Conservation (phyloP, 2,888 invertebrate species). For the Stramonita haemastoma region DNA sequence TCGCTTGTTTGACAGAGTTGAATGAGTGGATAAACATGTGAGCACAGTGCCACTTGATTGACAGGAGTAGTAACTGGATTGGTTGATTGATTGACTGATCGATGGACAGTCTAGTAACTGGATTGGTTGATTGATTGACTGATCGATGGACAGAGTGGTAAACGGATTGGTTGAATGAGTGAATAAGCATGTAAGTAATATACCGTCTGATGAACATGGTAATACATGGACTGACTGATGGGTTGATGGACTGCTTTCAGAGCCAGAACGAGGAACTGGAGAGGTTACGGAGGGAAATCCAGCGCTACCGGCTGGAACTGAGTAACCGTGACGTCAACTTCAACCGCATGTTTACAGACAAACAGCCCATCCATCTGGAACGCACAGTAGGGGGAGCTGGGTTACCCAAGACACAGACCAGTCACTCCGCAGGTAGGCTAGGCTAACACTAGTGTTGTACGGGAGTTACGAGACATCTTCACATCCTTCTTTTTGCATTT, state of each 20-base stretch:
- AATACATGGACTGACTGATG: not conserved
- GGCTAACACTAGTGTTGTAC: too few relatives aligned
- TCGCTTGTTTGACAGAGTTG: not conserved
- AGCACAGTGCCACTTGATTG: not conserved
- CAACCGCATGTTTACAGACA: slow-evolving; percentile 74
- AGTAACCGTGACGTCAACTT: slow-evolving; percentile 75
- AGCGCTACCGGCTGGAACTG: slow-evolving; percentile 74
- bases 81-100: not conserved
- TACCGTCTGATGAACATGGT: not conserved
- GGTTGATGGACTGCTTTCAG: slow-evolving; percentile 47
- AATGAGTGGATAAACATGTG: not conserved
- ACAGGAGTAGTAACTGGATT: not conserved
- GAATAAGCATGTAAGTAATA: not conserved
- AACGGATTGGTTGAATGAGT: not conserved
- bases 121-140: not conserved
- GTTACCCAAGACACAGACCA: not conserved
- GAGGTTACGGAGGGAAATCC: slow-evolving; percentile 70
- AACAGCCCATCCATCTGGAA: slow-evolving; percentile 69
- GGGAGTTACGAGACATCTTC: too few relatives aligned
- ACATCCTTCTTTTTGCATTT: too few relatives aligned
- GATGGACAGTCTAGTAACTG: slow-evolving; percentile 4
- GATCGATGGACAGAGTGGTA: slow-evolving; percentile 10
- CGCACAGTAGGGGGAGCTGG: slow-evolving; percentile 27
- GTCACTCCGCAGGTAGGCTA: slow-evolving; percentile 17
- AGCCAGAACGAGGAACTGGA: slow-evolving; percentile 73